These are phyloP conservation scores for Neodiprion lecontei DNA, from an alignment of 1,140 invertebrate genomes.

Conservation along the genomic window DNA sequence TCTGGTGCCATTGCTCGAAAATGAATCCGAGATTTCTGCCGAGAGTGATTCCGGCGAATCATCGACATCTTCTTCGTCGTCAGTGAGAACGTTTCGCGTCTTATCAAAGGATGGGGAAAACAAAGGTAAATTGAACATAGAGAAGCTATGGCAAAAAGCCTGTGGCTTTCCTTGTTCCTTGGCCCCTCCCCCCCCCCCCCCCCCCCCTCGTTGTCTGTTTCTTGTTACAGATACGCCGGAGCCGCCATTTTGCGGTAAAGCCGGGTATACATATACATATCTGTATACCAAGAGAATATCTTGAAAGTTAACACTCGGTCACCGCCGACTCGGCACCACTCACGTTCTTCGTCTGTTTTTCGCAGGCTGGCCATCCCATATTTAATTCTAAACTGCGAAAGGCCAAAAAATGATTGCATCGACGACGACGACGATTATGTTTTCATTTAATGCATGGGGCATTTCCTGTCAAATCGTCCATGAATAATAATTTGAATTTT, in stretches of 20 bases:
- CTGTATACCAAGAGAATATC: background rate
- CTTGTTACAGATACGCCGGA: background rate
- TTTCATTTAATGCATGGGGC: too few relatives aligned
- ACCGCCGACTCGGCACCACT: too few relatives aligned
- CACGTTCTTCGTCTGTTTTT: too few relatives aligned
- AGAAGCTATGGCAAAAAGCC: background rate
- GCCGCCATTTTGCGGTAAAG: background rate
- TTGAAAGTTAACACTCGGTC: too few relatives aligned
- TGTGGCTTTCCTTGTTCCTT: background rate
- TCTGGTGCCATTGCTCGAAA: conserved; percentile 12
- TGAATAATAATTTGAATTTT: too few relatives aligned
- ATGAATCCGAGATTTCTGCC: background rate
- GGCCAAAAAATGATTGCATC: too few relatives aligned
- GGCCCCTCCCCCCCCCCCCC: too few relatives aligned
- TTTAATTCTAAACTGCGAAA: too few relatives aligned
- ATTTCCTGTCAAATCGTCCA: too few relatives aligned
- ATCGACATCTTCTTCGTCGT: conserved; percentile 3
- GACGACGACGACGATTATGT: too few relatives aligned
- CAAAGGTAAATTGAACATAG: conserved; percentile 13
- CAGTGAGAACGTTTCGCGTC: conserved; percentile 13
- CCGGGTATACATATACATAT: conserved; percentile 1
- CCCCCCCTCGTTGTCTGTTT: background rate
- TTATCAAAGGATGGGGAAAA: conserved; percentile 10
- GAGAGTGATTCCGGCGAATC: conserved; percentile 2
- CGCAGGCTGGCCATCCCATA: too few relatives aligned